Base-by-base conservation (phyloP, 1,140 invertebrate genomes). In the Dufourea novaeangliae region DNA sequence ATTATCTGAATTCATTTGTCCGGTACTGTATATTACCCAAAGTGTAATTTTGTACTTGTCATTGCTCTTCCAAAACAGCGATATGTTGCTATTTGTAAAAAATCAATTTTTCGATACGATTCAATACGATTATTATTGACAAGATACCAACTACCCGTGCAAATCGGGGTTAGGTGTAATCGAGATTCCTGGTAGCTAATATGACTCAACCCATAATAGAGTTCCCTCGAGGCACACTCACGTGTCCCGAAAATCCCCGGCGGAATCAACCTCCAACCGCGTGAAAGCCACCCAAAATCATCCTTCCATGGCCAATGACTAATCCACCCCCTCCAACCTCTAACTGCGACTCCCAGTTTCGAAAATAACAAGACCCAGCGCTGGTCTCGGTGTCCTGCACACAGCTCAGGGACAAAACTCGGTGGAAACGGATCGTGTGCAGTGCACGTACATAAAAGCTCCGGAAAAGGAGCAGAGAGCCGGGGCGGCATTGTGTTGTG, bases 371-470 rank as follows among this genome's bases (percentile, higher is more conserved):
- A 46, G 56, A 63, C 56, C 63, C 59, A 50, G 67, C 66, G 67
- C 68, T 57, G 59, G 74, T 62, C 73, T 52, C 50, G 39, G 41
- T 39, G 54, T 64, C 77, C n/a, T n/a, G n/a, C n/a, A 70, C 73
- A 70, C 70, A 59, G 61, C 70, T 66, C 66, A 34, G 29, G n/a
- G 34, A n/a, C 44, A 37, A 79, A 79, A 68, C 78, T 68, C 54
- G 39, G 44, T 25, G 71, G 68, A 79, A 81, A 84, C 70, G 85
- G 79, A 85, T 89, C 85, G 80, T 84, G 79, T 57, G 80, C 50
- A 6, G 41, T n/a, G 14, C 20, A n/a, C 20, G 7, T n/a, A 52
- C 37, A 76, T 32, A 46, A 54, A 59, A 76, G 76, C 71, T 75
- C 59, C 76, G 70, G 81, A 83, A 84, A 83, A 80, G 82, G 72